Conservation (phyloP, 2,113 vertebrate species). For the Aviceda subcristata region DNA sequence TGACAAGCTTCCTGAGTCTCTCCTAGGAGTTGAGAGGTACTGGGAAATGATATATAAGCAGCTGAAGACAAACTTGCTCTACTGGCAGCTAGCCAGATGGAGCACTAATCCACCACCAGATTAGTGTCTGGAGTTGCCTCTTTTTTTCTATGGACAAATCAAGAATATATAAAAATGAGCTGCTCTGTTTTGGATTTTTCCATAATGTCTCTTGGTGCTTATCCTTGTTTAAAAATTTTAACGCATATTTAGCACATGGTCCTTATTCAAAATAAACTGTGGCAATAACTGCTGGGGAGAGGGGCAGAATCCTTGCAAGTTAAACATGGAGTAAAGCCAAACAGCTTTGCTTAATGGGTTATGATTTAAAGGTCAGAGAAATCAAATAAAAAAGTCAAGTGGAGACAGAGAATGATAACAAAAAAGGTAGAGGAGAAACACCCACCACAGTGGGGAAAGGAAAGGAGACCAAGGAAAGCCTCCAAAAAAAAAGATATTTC, state of each 20-base stretch:
- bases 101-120: not conserved
- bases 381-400: conserved; percentile 13
- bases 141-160: not conserved
- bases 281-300: not conserved
- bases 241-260: not conserved
- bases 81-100: not conserved
- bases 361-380: not conserved
- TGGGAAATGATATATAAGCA: not conserved
- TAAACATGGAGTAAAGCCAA: not conserved
- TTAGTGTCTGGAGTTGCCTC: not conserved
- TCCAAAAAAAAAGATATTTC: not conserved
- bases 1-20: not conserved
- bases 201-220: not conserved
- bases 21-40: not conserved
- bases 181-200: not conserved
- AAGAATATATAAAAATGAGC: not conserved
- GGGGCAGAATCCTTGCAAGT: not conserved
- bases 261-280: not conserved
- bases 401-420: not conserved
- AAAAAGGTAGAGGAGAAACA: not conserved
- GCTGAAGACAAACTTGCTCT: not conserved
- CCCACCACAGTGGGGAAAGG: not conserved
- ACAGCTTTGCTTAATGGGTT: not conserved
- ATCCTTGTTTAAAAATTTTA: not conserved
- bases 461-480: not conserved